phyloP scores from a whole-genome alignment of 2,797 vertebrate genomes.

The Varecia variegata region DNA sequence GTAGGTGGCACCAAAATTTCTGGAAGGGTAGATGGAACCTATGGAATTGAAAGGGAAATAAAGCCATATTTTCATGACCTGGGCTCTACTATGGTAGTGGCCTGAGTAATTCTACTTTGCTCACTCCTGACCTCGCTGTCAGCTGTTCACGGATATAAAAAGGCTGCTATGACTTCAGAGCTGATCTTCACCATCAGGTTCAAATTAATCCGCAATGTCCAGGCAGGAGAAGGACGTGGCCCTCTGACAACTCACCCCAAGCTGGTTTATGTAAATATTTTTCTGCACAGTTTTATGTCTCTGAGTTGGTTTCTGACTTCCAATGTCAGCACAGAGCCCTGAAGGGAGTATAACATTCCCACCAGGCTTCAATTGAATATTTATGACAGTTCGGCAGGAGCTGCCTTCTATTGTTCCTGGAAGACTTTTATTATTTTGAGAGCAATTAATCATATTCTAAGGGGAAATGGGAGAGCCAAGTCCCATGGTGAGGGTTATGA shows the following conservation, averaged over 20 bases:
- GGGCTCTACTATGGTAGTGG: not conserved
- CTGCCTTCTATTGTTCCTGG: slow-evolving; percentile 71
- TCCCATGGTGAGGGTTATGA: slow-evolving; percentile 48
- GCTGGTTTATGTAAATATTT: slow-evolving; percentile 38
- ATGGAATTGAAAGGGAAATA: not conserved
- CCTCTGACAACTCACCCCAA: slow-evolving; percentile 1
- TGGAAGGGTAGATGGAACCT: not conserved
- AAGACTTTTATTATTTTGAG: slow-evolving; percentile 71
- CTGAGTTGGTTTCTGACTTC: slow-evolving; percentile 39
- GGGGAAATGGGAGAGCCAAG: not conserved
- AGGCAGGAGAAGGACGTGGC: not conserved
- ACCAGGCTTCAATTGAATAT: slow-evolving; percentile 65
- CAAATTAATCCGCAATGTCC: not conserved
- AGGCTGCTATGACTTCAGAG: not conserved
- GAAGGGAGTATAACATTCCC: slow-evolving; percentile 38
- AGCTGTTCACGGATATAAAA: not conserved
- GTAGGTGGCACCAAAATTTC: not conserved
- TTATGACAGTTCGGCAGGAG: slow-evolving; percentile 39
- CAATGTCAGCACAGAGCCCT: slow-evolving; percentile 44
- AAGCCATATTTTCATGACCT: not conserved
- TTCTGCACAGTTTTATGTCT: slow-evolving; percentile 33
- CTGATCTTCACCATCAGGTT: not conserved
- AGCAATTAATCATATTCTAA: slow-evolving; percentile 75
- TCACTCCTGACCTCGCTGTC: not conserved
- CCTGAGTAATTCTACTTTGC: no score